Percentiles rank a stretch among this genome's conserved stretches.
These are phyloP conservation scores for Prosopocoilus inquinatus DNA, from an alignment of 2,888 invertebrate genomes.

Conservation along the genomic window DNA sequence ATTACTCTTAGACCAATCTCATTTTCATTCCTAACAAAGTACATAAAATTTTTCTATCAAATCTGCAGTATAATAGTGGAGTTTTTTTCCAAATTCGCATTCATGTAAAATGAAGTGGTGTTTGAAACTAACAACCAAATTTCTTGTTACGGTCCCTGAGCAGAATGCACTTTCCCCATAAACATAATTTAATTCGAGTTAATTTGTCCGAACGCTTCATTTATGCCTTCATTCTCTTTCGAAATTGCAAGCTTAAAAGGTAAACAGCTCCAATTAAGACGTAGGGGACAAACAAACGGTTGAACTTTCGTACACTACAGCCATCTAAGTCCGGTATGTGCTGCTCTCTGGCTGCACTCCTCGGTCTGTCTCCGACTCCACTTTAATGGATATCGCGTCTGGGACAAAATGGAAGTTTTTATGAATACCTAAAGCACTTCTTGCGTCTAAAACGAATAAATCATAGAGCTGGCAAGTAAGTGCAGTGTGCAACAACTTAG, in stretches of 20 bases:
- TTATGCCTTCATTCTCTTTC: constrained; percentile 19
- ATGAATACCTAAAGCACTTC: constrained; percentile 28
- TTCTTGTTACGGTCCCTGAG: too few relatives aligned
- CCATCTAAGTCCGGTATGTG: constrained; percentile 23
- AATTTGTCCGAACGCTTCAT: constrained; percentile 23
- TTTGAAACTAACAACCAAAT: too few relatives aligned
- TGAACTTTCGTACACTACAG: constrained; percentile 16
- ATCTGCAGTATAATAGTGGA: too few relatives aligned
- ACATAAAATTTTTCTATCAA: too few relatives aligned
- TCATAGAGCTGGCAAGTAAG: too few relatives aligned
- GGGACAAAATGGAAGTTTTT: constrained; percentile 28
- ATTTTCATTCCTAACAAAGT: too few relatives aligned
- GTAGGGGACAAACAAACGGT: constrained; percentile 22
- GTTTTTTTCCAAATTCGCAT: too few relatives aligned
- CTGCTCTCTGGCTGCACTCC: constrained; percentile 5
- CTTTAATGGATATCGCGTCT: constrained; percentile 28
- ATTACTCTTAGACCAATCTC: too few relatives aligned
- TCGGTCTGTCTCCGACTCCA: constrained; percentile 25
- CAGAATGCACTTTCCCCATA: not conserved
- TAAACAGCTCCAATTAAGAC: constrained; percentile 29
- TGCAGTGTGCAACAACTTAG: too few relatives aligned
- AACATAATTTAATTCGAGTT: constrained; percentile 23
- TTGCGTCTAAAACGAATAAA: constrained; percentile 24
- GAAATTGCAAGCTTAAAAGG: constrained; percentile 25
- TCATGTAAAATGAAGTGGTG: too few relatives aligned